Percentiles rank a stretch among this genome's conserved stretches.
phyloP scores from a whole-genome alignment of 2,797 vertebrate genomes.

The Stomatorhinus walkeri region DNA sequence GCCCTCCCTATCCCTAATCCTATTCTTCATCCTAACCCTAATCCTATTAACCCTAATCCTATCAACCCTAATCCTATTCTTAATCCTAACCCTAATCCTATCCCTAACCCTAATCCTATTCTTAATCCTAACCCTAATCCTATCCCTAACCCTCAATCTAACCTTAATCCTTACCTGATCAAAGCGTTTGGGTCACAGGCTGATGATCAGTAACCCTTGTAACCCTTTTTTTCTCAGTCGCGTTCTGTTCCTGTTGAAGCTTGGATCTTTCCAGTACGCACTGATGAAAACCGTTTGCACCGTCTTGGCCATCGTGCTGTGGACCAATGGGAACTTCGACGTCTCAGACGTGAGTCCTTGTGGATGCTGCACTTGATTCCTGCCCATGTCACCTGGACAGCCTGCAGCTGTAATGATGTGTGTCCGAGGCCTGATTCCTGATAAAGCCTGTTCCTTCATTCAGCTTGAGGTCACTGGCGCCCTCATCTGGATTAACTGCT shows the following conservation, averaged over 20 bases:
- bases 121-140: neutral
- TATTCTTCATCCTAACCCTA: neutral
- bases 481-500: constrained; percentile 70
- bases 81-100: too few species aligned
- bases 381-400: neutral
- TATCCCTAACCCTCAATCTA: neutral
- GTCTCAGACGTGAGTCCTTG: constrained; percentile 60
- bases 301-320: constrained; percentile 69
- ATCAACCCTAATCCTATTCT: neutral
- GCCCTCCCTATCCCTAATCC: neutral
- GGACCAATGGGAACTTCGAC: constrained; percentile 72
- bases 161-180: neutral
- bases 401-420: neutral
- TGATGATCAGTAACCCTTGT: neutral
- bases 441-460: constrained; percentile 25
- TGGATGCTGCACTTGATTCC: neutral
- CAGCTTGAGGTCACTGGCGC: constrained; percentile 62
- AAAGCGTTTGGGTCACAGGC: neutral
- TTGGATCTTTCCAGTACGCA: constrained; percentile 74
- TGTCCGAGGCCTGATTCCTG: neutral
- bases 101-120: neutral
- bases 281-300: constrained; percentile 68
- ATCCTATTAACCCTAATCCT: neutral
- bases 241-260: constrained; percentile 66
- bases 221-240: constrained; percentile 39